Evolutionary conservation across 2,888 invertebrate genomes (phyloP).

Genomic region (Athripsodes cinereus): DNA sequence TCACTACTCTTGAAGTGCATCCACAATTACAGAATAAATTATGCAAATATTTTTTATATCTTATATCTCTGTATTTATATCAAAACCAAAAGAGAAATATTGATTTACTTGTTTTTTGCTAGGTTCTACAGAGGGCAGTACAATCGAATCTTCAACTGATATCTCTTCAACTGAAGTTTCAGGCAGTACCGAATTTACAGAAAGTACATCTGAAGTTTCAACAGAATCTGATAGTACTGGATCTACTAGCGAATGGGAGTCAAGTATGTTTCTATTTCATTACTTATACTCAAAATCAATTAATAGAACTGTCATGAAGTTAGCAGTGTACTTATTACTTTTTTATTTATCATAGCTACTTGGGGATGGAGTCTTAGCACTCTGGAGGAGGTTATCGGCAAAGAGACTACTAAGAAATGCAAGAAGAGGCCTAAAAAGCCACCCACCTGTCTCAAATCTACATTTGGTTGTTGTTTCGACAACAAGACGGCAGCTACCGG

Average conservation of each 20-base stretch:
- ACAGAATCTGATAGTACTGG: constrained; percentile 32
- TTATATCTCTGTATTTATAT: too few relatives aligned
- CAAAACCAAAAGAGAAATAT: too few relatives aligned
- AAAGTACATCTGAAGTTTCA: constrained; percentile 28
- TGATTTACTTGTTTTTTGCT: background rate
- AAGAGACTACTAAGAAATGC: constrained; percentile 46
- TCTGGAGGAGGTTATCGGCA: constrained; percentile 46
- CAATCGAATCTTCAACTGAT: constrained; percentile 24
- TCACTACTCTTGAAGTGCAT: background rate
- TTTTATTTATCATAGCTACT: constrained; percentile 33
- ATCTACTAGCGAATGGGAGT: constrained; percentile 31
- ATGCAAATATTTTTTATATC: too few relatives aligned
- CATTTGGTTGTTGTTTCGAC: constrained; percentile 84
- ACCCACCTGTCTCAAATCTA: constrained; percentile 53
- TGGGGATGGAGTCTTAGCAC: constrained; percentile 52
- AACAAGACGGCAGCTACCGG: constrained; percentile 69
- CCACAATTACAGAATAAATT: too few relatives aligned
- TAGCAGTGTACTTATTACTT: background rate
- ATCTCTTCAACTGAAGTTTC: constrained; percentile 10
- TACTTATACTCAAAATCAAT: too few relatives aligned
- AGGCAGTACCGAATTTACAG: constrained; percentile 21
- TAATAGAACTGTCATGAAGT: too few relatives aligned
- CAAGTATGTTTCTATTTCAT: background rate
- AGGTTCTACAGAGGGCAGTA: constrained; percentile 19
- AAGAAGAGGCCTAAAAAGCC: constrained; percentile 54